These are phyloP conservation scores for Pardosa pseudoannulata DNA, from an alignment of 2,888 invertebrate species.

Conservation along the genomic window DNA sequence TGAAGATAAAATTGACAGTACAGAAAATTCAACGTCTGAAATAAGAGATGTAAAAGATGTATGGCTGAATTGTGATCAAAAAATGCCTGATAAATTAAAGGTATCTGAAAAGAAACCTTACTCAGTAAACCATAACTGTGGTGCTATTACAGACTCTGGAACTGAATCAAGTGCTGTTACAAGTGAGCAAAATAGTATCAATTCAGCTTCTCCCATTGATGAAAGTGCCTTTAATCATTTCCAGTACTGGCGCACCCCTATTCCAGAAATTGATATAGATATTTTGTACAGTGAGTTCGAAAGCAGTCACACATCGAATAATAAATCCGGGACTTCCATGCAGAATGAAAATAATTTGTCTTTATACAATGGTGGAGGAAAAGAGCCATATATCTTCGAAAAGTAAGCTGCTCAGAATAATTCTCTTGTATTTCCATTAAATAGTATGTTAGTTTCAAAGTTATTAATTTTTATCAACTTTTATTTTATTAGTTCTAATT, in stretches of 20 bases:
- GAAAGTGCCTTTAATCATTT: conserved; percentile 79
- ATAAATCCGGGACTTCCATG: neutral
- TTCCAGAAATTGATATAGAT: conserved; percentile 79
- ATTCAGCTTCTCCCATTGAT: conserved; percentile 23
- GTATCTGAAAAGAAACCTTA: no score
- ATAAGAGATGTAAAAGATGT: no score
- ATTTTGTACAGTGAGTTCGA: neutral
- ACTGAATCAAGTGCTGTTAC: neutral
- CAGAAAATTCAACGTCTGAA: neutral
- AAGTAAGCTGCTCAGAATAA: no score
- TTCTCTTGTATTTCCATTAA: no score
- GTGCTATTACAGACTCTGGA: neutral
- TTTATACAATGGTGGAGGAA: no score
- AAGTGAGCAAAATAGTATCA: conserved; percentile 21
- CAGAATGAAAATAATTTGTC: neutral
- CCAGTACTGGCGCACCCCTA: conserved; percentile 80
- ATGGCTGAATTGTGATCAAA: no score
- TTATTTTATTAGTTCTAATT: neutral
- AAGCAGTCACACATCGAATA: no score
- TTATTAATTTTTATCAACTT: no score
- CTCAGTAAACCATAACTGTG: neutral
- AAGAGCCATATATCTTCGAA: no score
- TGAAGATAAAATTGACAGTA: neutral
- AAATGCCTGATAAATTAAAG: no score
- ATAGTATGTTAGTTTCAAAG: no score